Evolutionary conservation across 1,140 invertebrate genomes (phyloP).

Genomic region (Whitmania pigra): DNA sequence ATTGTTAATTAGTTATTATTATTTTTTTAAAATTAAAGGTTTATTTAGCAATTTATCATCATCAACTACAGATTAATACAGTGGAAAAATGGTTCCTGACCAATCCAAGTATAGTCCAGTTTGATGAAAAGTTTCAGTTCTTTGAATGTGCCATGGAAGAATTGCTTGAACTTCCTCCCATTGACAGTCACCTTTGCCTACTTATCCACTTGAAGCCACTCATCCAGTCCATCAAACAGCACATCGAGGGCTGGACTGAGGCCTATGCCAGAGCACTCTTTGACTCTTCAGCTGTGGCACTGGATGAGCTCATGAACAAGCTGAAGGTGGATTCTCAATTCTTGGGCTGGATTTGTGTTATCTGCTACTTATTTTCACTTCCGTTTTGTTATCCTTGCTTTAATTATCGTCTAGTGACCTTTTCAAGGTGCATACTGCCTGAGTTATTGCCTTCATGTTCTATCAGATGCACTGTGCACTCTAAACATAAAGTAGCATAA

Average conservation of each 20-base stretch:
- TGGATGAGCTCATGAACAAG: conserved; percentile 32
- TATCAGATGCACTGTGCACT: too few relatives aligned
- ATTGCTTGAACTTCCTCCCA: conserved; percentile 39
- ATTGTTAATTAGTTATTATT: too few relatives aligned
- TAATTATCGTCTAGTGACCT: too few relatives aligned
- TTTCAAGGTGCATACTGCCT: too few relatives aligned
- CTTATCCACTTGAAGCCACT: conserved; percentile 37
- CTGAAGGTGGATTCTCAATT: conserved; percentile 38
- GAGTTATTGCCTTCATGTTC: too few relatives aligned
- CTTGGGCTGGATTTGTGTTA: too few relatives aligned
- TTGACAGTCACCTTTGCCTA: conserved; percentile 40
- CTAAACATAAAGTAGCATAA: too few relatives aligned
- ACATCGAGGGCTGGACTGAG: conserved; percentile 40
- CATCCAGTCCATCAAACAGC: conserved; percentile 36
- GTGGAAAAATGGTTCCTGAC: neutral
- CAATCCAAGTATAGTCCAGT: conserved; percentile 55
- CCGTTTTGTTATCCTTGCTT: too few relatives aligned
- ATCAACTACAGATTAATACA: neutral
- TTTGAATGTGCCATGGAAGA: conserved; percentile 64
- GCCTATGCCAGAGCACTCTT: conserved; percentile 40
- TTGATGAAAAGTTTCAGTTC: conserved; percentile 69
- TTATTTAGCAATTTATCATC: neutral
- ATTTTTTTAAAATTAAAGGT: too few relatives aligned
- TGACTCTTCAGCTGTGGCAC: conserved; percentile 38
- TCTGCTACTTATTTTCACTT: too few relatives aligned